Conservation (phyloP, 1,140 invertebrate genomes). For the Eciton burchellii region DNA sequence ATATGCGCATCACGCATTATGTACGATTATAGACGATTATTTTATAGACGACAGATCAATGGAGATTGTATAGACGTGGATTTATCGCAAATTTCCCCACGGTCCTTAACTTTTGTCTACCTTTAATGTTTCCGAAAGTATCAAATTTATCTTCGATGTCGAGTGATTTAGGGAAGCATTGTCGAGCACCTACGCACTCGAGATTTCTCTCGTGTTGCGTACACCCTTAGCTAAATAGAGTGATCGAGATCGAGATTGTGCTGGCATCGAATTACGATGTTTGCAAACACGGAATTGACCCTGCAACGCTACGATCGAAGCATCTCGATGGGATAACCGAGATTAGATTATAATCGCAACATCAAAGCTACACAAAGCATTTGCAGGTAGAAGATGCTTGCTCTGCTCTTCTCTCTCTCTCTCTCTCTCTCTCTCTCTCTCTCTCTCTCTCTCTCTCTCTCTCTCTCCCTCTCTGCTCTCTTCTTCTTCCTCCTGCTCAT, state of each 20-base stretch:
- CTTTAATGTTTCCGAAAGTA: conserved; percentile 47
- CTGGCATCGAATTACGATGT: conserved; percentile 78
- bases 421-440: not conserved
- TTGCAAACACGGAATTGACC: conserved; percentile 73
- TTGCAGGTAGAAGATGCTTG: conserved; percentile 48
- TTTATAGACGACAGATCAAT: too few relatives aligned
- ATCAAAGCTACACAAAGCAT: conserved; percentile 65
- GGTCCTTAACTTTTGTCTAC: conserved; percentile 41
- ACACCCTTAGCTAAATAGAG: conserved; percentile 9
- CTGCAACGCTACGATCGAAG: conserved; percentile 63
- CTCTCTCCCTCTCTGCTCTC: not conserved
- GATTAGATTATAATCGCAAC: conserved; percentile 58
- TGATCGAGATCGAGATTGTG: conserved; percentile 69
- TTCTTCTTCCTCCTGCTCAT: not conserved
- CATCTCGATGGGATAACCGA: conserved; percentile 68
- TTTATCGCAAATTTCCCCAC: conserved; percentile 44
- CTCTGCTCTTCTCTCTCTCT: not conserved
- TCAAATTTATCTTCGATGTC: conserved; percentile 37
- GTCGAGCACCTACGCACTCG: not conserved
- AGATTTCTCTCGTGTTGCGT: conserved; percentile 29
- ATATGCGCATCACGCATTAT: too few relatives aligned
- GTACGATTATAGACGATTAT: too few relatives aligned
- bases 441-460: not conserved
- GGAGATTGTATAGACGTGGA: not conserved
- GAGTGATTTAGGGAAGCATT: conserved; percentile 17